Percentiles rank a stretch among this genome's conserved stretches.
phyloP scores from a whole-genome alignment of 2,888 invertebrate genomes.

The Embidobia sp. region DNA sequence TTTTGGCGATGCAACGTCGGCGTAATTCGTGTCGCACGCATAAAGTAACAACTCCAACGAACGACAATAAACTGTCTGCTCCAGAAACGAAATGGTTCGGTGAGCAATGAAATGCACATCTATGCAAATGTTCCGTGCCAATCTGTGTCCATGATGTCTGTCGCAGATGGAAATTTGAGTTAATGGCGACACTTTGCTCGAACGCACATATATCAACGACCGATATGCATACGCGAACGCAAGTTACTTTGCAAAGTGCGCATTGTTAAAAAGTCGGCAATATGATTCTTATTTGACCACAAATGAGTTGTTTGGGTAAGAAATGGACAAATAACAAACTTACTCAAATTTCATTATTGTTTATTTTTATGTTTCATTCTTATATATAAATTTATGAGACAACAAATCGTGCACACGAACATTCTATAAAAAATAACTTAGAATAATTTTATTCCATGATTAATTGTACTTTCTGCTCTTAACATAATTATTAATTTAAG shows the following conservation, averaged over 20 bases:
- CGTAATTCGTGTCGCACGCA: constrained; percentile 57
- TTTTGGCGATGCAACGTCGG: constrained; percentile 38
- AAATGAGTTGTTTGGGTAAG: no score
- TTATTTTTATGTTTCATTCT: no score
- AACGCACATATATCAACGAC: constrained; percentile 51
- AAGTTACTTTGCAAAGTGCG: constrained; percentile 32
- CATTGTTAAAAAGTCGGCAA: no score
- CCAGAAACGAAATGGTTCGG: constrained; percentile 54
- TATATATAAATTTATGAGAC: no score
- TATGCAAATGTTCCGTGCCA: constrained; percentile 57
- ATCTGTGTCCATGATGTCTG: constrained; percentile 46
- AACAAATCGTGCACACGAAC: no score
- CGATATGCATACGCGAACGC: constrained; percentile 32
- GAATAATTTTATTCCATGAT: no score
- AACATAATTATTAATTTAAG: no score
- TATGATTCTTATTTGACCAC: no score
- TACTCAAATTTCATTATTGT: no score
- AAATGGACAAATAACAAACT: no score
- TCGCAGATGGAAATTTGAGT: constrained; percentile 64
- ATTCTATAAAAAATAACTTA: no score
- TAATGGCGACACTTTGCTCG: constrained; percentile 61
- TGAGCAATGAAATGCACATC: constrained; percentile 60
- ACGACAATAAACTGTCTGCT: constrained; percentile 63
- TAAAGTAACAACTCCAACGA: constrained; percentile 60
- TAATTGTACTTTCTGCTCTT: no score